Evolutionary conservation across 2,113 vertebrate species (phyloP).

Genomic region (Silurus asotus): DNA sequence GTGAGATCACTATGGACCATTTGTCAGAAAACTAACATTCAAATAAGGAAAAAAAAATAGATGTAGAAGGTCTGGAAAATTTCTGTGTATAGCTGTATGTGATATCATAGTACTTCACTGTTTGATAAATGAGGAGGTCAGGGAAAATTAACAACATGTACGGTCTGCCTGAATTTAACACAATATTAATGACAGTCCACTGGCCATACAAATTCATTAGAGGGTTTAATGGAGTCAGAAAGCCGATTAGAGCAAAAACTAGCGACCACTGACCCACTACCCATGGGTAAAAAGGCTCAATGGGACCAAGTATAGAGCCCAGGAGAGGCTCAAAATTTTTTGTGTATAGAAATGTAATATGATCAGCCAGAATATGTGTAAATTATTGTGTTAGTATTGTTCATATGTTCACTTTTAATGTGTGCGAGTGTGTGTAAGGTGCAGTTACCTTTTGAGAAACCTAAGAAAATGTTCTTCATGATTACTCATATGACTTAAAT

Average conservation of each 20-base stretch:
- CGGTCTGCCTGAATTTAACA: slow-evolving; percentile 13
- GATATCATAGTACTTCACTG: slow-evolving; percentile 38
- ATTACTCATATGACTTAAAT: slow-evolving; percentile 10
- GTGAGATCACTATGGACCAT: slow-evolving; percentile 19
- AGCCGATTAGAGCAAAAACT: slow-evolving; percentile 4
- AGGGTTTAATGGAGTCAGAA: slow-evolving; percentile 18
- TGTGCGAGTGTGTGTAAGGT: slow-evolving; percentile 7
- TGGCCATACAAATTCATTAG: slow-evolving; percentile 1
- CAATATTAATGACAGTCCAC: slow-evolving; percentile 11
- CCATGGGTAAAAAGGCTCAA: slow-evolving; percentile 14
- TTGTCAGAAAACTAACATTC: background rate
- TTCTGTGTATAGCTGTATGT: slow-evolving; percentile 26
- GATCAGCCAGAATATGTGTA: slow-evolving; percentile 10
- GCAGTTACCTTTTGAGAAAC: slow-evolving; percentile 1
- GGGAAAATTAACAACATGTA: background rate
- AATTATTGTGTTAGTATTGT: slow-evolving; percentile 21
- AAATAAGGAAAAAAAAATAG: background rate
- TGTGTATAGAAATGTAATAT: slow-evolving; percentile 12
- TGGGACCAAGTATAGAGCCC: background rate
- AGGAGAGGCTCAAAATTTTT: slow-evolving; percentile 1
- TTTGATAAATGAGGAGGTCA: background rate
- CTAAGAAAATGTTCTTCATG: background rate
- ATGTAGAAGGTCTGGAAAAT: slow-evolving; percentile 23
- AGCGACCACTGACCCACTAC: background rate
- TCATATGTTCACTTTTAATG: slow-evolving; percentile 2